Evolutionary conservation across 92 coral and sea anemone genomes (phyloP).

Genomic region (Metridium senile): DNA sequence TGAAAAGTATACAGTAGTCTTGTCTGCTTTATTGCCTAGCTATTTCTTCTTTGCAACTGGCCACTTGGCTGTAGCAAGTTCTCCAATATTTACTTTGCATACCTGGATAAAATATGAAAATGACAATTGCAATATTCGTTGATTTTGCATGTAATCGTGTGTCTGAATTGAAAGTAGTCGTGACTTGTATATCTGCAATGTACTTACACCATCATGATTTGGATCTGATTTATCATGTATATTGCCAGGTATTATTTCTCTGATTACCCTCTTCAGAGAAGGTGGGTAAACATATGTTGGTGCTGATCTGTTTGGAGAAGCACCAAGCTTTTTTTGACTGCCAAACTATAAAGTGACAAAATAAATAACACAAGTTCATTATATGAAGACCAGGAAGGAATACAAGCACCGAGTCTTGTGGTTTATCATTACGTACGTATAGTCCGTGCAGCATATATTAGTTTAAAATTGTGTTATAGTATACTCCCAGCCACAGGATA

Average conservation of each 20-base stretch:
- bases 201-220: slow-evolving; percentile 16
- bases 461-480: too few relatives aligned
- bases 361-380: neutral
- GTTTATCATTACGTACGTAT: neutral
- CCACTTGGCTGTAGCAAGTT: slow-evolving; percentile 51
- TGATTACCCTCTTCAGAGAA: slow-evolving; percentile 32
- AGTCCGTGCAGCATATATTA: neutral
- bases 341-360: slow-evolving; percentile 21
- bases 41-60: slow-evolving; percentile 27
- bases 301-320: neutral
- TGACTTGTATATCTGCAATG: neutral
- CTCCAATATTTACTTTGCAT: slow-evolving; percentile 55
- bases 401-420: too few relatives aligned
- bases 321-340: slow-evolving; percentile 33
- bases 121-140: neutral
- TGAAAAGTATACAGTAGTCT: too few relatives aligned
- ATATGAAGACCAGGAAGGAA: too few relatives aligned
- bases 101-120: too few relatives aligned
- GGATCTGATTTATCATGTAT: slow-evolving; percentile 31
- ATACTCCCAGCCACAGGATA: too few relatives aligned
- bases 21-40: too few relatives aligned
- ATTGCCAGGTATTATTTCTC: slow-evolving; percentile 26
- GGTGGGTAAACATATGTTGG: slow-evolving; percentile 34
- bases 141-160: too few relatives aligned
- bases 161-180: neutral